Evolutionary conservation across 2,797 vertebrate species (phyloP).

Genomic region (Gambelia wislizenii): DNA sequence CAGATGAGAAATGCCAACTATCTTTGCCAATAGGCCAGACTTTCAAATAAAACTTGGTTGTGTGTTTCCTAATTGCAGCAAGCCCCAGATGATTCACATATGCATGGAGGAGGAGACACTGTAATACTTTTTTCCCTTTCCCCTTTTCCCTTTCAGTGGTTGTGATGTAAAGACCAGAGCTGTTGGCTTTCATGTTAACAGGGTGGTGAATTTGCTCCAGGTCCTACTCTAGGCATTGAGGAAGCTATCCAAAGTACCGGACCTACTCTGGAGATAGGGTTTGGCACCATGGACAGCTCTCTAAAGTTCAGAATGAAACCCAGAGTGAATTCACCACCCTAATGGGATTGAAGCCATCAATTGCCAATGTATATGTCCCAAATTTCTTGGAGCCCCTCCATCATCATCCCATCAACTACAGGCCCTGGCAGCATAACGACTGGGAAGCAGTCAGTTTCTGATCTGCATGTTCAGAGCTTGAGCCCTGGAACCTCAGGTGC

Average conservation of each 20-base stretch:
- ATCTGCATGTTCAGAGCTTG: not conserved
- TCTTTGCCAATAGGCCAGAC: not conserved
- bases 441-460: not conserved
- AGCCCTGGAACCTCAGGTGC: not conserved
- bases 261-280: too few relatives aligned
- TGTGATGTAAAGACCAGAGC: not conserved
- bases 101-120: not conserved
- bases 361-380: too few relatives aligned
- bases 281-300: too few relatives aligned
- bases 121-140: not conserved
- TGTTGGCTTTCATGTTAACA: too few relatives aligned
- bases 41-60: not conserved
- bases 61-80: not conserved
- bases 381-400: not conserved
- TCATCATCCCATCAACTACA: not conserved
- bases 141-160: not conserved
- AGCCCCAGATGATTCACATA: not conserved
- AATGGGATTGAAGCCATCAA: too few relatives aligned
- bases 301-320: too few relatives aligned
- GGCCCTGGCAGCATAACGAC: not conserved
- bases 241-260: too few relatives aligned
- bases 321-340: too few relatives aligned
- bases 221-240: too few relatives aligned
- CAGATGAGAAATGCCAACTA: conserved; percentile 21
- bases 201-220: too few relatives aligned